Percentiles rank a stretch among this genome's conserved stretches.
Evolutionary conservation across 2,888 invertebrate genomes (phyloP).

Genomic region (Blastobasis adustella): DNA sequence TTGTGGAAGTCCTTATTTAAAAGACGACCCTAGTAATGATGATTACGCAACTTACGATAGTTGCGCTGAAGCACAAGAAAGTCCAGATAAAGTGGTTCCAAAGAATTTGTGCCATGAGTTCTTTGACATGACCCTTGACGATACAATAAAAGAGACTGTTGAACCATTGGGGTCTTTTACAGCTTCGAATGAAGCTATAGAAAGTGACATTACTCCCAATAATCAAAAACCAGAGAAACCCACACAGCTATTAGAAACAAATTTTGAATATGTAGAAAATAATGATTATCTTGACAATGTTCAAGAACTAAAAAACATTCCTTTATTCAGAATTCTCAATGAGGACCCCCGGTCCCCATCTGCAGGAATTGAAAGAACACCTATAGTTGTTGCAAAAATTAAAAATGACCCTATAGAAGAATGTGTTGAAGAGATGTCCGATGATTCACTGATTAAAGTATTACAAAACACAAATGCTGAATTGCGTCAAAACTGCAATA

Average conservation of each 20-base stretch:
- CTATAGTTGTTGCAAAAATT: conserved; percentile 52
- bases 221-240: conserved; percentile 43
- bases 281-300: conserved; percentile 12
- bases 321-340: conserved; percentile 42
- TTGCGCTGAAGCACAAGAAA: conserved; percentile 35
- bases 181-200: conserved; percentile 53
- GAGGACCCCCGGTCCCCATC: conserved; percentile 67
- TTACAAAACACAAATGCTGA: conserved; percentile 55
- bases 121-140: conserved; percentile 50
- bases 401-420: conserved; percentile 29
- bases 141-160: conserved; percentile 45
- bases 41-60: conserved; percentile 32
- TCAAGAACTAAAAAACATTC: conserved; percentile 23
- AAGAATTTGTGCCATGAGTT: conserved; percentile 58
- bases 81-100: conserved; percentile 44
- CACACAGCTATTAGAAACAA: conserved; percentile 72
- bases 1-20: conserved; percentile 40
- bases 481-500: conserved; percentile 31
- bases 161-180: conserved; percentile 59
- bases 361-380: conserved; percentile 63
- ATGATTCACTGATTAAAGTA: conserved; percentile 59
- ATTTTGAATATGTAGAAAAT: conserved; percentile 74
- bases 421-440: conserved; percentile 66
- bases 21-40: conserved; percentile 29
- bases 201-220: conserved; percentile 35